Base-by-base conservation (phyloP, 2,888 invertebrate species). In the Pachymerium ferrugineum region DNA sequence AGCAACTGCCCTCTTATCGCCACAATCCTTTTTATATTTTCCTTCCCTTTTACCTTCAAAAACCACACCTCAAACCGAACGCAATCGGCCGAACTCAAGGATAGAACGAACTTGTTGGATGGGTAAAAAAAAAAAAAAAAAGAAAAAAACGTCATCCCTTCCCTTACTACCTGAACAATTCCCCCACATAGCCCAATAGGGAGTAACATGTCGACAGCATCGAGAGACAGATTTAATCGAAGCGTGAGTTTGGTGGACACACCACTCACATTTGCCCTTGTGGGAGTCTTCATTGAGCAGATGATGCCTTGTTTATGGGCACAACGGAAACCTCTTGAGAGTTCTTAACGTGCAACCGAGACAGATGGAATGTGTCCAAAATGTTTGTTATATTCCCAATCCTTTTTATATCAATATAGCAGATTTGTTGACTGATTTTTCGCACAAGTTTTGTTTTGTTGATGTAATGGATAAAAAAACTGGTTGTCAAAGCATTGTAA, bases 231-330 rank as follows among this genome's bases (percentile, higher is more conserved):
- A 62, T 62, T 62, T 62, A 62, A 62, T 62, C 62, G 62, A 62
- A 62, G 62, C 62, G 62, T 62, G 62, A 62, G 62, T 62, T 62
- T 62, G 62, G 62, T 62, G 62, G 62, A 62, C 62, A 62, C 62
- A 62, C 62, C 62, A 28, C 28, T 62, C 62, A 62, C 62, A 62
- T 62, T 62, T 62, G 62, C 62, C 62, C 28, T 62, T 25, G 25
- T 28, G 62, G 28, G 62, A 62, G 62, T 28, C 62, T 62, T 62
- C 62, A 62, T 62, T 62, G 62, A 62, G 62, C 62, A 62, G 25
- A 62, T 62, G 62, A 62, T 62, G 62, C 62, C 28, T 62, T 62
- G 62, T 62, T 62, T 62, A 62, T 62, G 62, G 28, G 62, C 62
- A 62, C 62, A 62, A 62, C 62, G 25, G n/a, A 62, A 62, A 62